Evolutionary conservation across 2,888 invertebrate species (phyloP).

Genomic region (Scotopteryx bipunctaria): DNA sequence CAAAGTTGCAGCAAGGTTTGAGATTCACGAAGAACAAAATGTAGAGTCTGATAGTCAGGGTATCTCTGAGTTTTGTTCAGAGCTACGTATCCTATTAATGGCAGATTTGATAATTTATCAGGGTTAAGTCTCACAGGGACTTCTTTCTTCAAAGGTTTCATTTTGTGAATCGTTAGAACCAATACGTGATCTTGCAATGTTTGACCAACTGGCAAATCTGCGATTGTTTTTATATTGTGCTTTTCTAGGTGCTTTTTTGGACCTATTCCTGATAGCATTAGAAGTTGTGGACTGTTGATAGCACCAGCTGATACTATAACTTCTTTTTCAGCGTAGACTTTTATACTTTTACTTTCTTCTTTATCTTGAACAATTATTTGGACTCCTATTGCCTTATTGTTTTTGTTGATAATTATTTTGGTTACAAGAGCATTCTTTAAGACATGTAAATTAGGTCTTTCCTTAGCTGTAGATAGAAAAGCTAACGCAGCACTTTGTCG

Average conservation of each 20-base stretch:
- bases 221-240: constrained; percentile 55
- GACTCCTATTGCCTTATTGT: constrained; percentile 67
- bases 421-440: constrained; percentile 72
- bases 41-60: constrained; percentile 45
- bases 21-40: constrained; percentile 1
- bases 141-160: constrained; percentile 47
- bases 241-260: constrained; percentile 51
- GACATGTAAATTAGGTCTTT: constrained; percentile 54
- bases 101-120: constrained; percentile 44
- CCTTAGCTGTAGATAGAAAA: constrained; percentile 18
- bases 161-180: constrained; percentile 44
- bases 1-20: not conserved
- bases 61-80: constrained; percentile 78
- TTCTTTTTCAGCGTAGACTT: constrained; percentile 62
- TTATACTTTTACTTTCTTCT: constrained; percentile 40
- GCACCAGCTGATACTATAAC: constrained; percentile 72
- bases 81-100: constrained; percentile 68
- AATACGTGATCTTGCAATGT: constrained; percentile 73
- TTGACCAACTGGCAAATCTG: constrained; percentile 68
- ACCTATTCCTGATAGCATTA: constrained; percentile 62
- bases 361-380: constrained; percentile 52
- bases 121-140: constrained; percentile 31
- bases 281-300: constrained; percentile 71
- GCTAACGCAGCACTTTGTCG: constrained; percentile 68
- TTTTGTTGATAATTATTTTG: constrained; percentile 72